Base-by-base conservation (phyloP, 2,888 invertebrate species). In the Phortica magna region DNA sequence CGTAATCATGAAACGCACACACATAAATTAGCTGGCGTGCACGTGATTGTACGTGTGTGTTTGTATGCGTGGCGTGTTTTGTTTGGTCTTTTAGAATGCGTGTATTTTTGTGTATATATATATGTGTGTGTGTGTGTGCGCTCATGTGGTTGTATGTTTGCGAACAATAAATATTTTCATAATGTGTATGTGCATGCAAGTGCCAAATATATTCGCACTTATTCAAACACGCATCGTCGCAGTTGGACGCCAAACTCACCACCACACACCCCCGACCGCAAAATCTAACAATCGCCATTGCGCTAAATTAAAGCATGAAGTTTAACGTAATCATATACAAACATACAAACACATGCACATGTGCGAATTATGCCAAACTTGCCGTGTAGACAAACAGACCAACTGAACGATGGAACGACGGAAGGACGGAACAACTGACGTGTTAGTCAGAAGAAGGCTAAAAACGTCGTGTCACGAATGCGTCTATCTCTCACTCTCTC, bases 1-100 rank as follows among this genome's bases (percentile, higher is more conserved):
- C 81, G 77, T 78, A 76, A 82, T 74, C 68, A 77, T 76, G 76
- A 57, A 78, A 74, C 80, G 84, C 83, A 74, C 77, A 57, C 77
- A 71, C 77, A 76, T 74, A 79, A 74, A 75, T 17, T 48, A 48
- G 39, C 31, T 31, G 31, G 39, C 12, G 61, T 53, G 17, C 19
- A 57, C 12, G 65, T 42, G 31, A 19, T 22, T 72, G 39, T 75
- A 22, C 68, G 39, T 74, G 72, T 57, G 59, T 77, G 75, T 81
- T 80, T 81, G 82, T 77, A 48, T 31, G 31, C 31, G 14, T 48
- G 48, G 14, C 10, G 10, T 12, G 48, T 48, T 9, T 72, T 78
- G 79, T 76, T 78, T 80, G 79, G 77, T 80, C 82, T 84, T 82
- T 75, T 71, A 78, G 31, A 31, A 1, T 31, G 31, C 31, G 31